A percentile compares a stretch with the other conserved stretches of the same genome.
Conservation (phyloP, 1,140 invertebrate genomes). For the Magallana gigas region DNA sequence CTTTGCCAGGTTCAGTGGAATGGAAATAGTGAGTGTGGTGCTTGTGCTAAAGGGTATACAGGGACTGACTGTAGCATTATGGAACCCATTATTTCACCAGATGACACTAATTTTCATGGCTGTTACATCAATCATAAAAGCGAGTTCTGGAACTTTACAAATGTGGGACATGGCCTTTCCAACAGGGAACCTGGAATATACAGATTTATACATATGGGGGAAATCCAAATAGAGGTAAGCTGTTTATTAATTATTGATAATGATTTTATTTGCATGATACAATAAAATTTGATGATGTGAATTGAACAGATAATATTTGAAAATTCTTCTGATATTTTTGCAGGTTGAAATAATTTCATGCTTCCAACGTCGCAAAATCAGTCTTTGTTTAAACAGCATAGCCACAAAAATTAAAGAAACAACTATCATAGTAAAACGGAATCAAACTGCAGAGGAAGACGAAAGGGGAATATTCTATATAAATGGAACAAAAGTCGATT, state of each 20-base stretch:
- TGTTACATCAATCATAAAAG: constrained; percentile 44
- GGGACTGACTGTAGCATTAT: constrained; percentile 53
- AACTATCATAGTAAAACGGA: constrained; percentile 1
- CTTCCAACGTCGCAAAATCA: not conserved
- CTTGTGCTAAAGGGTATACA: constrained; percentile 56
- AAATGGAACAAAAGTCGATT: not conserved
- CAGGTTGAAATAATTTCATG: constrained; percentile 47
- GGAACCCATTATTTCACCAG: constrained; percentile 40
- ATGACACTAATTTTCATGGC: not conserved
- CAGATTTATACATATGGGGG: constrained; percentile 48
- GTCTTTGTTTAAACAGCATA: constrained; percentile 23
- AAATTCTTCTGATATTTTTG: not conserved
- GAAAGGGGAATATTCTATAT: not conserved
- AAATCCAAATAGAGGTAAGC: constrained; percentile 55
- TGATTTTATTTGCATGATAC: not conserved
- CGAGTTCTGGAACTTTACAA: constrained; percentile 49
- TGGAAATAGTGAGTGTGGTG: constrained; percentile 56
- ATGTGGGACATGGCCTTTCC: constrained; percentile 35
- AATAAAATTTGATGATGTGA: too few relatives aligned
- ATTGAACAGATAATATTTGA: too few relatives aligned
- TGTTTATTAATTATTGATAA: not conserved
- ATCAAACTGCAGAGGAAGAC: not conserved
- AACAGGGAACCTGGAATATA: constrained; percentile 44
- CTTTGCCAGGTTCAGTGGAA: constrained; percentile 59
- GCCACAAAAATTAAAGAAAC: constrained; percentile 24